A percentile compares a stretch with the other conserved stretches of the same genome.
Conservation (phyloP, 2,113 vertebrate genomes). For the Procapra przewalskii region DNA sequence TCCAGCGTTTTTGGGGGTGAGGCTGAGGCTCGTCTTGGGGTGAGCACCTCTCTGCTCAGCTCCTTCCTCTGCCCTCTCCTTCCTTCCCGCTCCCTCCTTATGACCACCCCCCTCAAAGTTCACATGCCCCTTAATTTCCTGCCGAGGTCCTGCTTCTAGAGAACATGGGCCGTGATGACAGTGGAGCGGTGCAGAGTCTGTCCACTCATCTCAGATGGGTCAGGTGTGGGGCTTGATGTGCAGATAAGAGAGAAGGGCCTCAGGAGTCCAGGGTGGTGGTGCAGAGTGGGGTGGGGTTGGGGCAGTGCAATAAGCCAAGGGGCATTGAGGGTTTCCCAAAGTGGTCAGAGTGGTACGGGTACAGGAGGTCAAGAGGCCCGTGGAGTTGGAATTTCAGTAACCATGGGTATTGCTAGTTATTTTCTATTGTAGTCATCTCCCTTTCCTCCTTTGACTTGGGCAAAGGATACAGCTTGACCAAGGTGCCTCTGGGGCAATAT, state of each 20-base stretch:
- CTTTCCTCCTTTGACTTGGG: not conserved
- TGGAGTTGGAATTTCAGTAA: not conserved
- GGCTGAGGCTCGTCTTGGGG: not conserved
- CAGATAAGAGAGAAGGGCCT: not conserved
- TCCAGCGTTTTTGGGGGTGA: not conserved
- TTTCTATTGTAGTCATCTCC: not conserved
- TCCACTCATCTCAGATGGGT: not conserved
- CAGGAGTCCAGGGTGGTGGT: not conserved
- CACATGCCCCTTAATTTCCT: not conserved
- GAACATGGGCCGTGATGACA: not conserved
- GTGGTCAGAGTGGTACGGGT: not conserved
- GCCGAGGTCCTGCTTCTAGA: not conserved
- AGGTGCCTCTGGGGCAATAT: not conserved
- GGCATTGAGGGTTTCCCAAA: not conserved
- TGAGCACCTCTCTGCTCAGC: not conserved
- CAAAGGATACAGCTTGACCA: not conserved
- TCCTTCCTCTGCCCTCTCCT: not conserved
- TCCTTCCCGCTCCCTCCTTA: not conserved
- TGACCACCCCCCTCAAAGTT: not conserved
- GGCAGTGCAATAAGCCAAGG: not conserved
- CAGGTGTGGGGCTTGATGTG: no score
- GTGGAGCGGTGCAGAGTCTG: accelerated
- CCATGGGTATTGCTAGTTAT: not conserved
- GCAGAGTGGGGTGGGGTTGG: not conserved
- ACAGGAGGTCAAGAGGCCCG: not conserved